Conservation (phyloP, 2,888 invertebrate genomes). For the Chrysomela aeneicollis region DNA sequence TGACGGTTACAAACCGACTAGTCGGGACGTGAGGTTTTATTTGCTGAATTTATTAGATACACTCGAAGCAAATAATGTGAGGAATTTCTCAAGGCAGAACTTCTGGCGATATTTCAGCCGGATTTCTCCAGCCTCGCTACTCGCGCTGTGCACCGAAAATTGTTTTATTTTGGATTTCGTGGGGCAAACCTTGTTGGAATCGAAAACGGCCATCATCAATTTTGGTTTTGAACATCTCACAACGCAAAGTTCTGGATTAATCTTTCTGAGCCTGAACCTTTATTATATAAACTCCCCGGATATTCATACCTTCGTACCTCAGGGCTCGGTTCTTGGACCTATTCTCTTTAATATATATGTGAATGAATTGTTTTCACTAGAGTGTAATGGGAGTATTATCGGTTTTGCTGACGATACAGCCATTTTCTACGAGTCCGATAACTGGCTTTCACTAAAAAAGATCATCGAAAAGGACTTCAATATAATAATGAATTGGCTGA, state of each 20-base stretch:
- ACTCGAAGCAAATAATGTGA: constrained; percentile 27
- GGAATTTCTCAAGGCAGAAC: constrained; percentile 26
- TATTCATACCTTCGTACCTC: too few species aligned
- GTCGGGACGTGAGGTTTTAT: constrained; percentile 24
- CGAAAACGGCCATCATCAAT: constrained; percentile 26
- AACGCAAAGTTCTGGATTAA: constrained; percentile 7
- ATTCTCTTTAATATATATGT: too few species aligned
- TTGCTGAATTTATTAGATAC: constrained; percentile 28
- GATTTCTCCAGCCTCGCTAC: constrained; percentile 13
- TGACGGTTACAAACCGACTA: constrained; percentile 29
- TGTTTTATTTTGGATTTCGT: constrained; percentile 31
- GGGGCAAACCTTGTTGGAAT: constrained; percentile 26
- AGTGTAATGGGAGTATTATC: too few species aligned
- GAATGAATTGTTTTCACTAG: too few species aligned
- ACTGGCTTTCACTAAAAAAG: too few species aligned
- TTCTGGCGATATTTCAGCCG: constrained; percentile 26
- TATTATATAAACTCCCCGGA: constrained; percentile 16
- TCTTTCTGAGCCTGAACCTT: constrained; percentile 11
- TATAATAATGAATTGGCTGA: too few species aligned
- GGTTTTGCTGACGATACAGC: too few species aligned
- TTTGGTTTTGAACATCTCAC: too few species aligned
- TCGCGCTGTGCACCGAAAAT: constrained; percentile 20
- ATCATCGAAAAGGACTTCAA: too few species aligned
- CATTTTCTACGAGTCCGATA: too few species aligned
- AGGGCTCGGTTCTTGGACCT: too few species aligned